Base-by-base conservation (phyloP, 1,140 invertebrate species). In the Hesperophylax magnus region DNA sequence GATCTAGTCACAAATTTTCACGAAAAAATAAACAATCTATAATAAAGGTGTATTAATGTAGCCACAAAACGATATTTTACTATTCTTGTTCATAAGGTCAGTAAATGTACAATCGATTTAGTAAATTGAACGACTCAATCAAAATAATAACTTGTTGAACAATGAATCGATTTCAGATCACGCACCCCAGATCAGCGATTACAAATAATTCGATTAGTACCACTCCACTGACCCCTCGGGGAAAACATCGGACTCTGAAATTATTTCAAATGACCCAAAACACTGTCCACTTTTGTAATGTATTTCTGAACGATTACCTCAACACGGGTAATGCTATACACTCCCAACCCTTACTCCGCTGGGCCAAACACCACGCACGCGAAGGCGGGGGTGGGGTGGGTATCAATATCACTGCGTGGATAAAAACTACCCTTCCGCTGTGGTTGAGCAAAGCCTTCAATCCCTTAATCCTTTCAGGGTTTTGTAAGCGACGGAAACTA, bases 341-440 rank as follows among this genome's bases (percentile, higher is more conserved):
- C 34, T 71, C 52, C 69, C 78, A 61, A 20, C 76, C 52, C 69
- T 22, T 34, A 75, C 81, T 72, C n/a, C 14, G 39, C 34, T n/a
- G 39, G 34, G 24, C 24, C 31, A 24, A 72, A 24, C 54, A 27
- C 56, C 39, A 74, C 67, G 60, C 71, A 82, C 81, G 65, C 77
- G 58, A 58, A 77, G 34, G 31, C 47, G 1, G 58, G 34, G 8
- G 7, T 2, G 11, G 39, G 39, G 39, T 14, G 54, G 3, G 76
- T 83, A 83, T 83, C 81, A 71, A 83, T 83, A 80, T 80, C 81
- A 67, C 65, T 15, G 77, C 14, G 34, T 54, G 78, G 81, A 82
- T 82, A 52, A 53, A 74, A 75, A 20, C 76, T 65, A 61, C 81
- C 39, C 74, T n/a, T 18, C 24, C 24, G 3, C 24, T 74, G 54